Evolutionary conservation across 2,113 vertebrate genomes (phyloP), one percentile per base, ranked within the genome.

Genomic region (Macquaria ambigua): DNA sequence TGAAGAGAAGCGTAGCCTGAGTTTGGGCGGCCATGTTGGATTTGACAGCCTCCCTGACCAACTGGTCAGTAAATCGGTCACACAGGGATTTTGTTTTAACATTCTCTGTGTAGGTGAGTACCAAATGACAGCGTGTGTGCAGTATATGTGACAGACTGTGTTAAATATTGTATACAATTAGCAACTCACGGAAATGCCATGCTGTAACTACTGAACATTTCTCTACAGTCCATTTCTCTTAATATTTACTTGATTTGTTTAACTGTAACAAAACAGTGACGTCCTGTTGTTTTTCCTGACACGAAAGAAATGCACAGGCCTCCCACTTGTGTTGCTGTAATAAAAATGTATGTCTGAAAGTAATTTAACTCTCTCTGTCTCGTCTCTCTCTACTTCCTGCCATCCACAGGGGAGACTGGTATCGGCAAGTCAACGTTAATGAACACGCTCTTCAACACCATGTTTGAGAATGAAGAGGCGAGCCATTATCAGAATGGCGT

Each of bases 401-500:
- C 18, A 0, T 74, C 68, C 55, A 23, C 74, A 99, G 98, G 98
- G 73, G 98, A 99, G 94, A 99, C 98, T 0, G 98, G 98, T 72
- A 99, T 99, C 1, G 98, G 98, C 84, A 99, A 99, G 79, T 99
- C 98, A 1, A 99, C 98, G 0, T 93, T 99, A 63, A 99, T 99
- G 98, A 99, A 99, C 85, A 99, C 98, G 0, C 97, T 99, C 15
- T 99, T 99, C 94, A 99, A 99, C 89, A 99, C 98, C 15, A 99
- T 96, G 7, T 99, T 99, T 2, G 98, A 99, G 94, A 98, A 97
- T 0, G 98, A 99, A 62, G 98, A 99, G 74, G 97, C 98, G 21
- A 99, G 97, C 69, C 98, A 99, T 87, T 98, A 99, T 0, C 98
- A 98, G 94, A 97, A 97, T 0, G 90, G 95, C 0, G 98, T 99